Conservation (phyloP, 2,888 invertebrate genomes). For the Sarcophaga caerulescens region DNA sequence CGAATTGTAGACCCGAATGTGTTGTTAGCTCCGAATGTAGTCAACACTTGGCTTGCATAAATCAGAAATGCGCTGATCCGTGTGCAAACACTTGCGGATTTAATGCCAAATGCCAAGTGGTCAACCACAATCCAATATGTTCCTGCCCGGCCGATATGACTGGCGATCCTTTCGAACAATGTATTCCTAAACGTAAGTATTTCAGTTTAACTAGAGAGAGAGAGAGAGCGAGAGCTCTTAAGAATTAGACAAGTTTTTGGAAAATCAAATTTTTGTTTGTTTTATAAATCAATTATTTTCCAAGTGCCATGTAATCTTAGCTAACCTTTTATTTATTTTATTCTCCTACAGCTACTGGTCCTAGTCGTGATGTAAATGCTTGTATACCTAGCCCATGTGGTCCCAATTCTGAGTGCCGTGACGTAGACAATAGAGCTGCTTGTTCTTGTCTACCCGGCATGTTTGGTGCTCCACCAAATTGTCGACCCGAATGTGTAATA, state of each 20-base stretch:
- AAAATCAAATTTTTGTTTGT: too few relatives aligned
- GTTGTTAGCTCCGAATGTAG: slow-evolving; percentile 90
- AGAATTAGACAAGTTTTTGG: too few relatives aligned
- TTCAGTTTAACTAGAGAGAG: neutral
- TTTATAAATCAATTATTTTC: too few relatives aligned
- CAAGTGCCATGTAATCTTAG: too few relatives aligned
- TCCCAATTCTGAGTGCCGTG: slow-evolving; percentile 88
- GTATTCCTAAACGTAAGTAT: slow-evolving; percentile 81
- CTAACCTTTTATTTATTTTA: too few relatives aligned
- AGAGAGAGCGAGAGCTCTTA: too few relatives aligned
- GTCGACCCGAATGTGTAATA: slow-evolving; percentile 88
- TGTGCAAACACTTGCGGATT: slow-evolving; percentile 89
- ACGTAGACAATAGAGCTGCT: slow-evolving; percentile 85
- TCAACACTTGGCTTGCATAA: slow-evolving; percentile 88
- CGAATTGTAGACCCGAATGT: slow-evolving; percentile 89
- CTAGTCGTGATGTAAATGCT: slow-evolving; percentile 82
- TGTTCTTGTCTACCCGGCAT: slow-evolving; percentile 89
- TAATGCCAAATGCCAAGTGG: slow-evolving; percentile 89
- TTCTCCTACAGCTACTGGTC: slow-evolving; percentile 78
- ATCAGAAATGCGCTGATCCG: slow-evolving; percentile 89
- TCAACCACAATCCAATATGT: slow-evolving; percentile 91
- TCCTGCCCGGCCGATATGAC: slow-evolving; percentile 86
- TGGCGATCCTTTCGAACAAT: slow-evolving; percentile 90
- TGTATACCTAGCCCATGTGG: slow-evolving; percentile 90
- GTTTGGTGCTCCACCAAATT: slow-evolving; percentile 90